Base-by-base conservation (phyloP, 2,113 vertebrate species). In the Sander lucioperca region DNA sequence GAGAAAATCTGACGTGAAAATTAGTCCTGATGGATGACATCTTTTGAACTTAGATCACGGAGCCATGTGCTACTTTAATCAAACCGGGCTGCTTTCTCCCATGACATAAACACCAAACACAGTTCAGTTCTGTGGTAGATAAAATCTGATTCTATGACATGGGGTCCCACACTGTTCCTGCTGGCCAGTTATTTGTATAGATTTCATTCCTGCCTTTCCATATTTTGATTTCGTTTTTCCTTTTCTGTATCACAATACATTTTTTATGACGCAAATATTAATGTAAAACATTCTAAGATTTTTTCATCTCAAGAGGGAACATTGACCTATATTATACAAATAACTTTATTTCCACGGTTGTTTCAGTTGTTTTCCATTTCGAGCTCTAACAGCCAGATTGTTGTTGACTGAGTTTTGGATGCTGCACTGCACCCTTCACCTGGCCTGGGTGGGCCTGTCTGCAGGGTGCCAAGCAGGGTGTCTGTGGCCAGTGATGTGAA, bases 401-500 rank as follows among this genome's bases (percentile, higher is more conserved):
- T 86, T 86, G 79, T 85, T 64, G 19, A 59, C 54, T 43, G 51
- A 30, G 15, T 80, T 73, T 83, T 64, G 77, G 82, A 79, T 64
- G 6, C 48, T 12, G 30, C 36, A 25, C 50, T 56, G 65, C 70
- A 64, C 71, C 80, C 77, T 58, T 74, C 57, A 51, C 65, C 71
- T 21, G 0, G 67, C 70, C 86, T 87, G 89, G 83, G 88, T 88
- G 93, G 89, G 86, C 83, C 79, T 79, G 64, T 74, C 87, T 58
- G 81, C 71, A 48, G 88, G 89, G 92, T 89, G 89, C 90, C 90
- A 84, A 59, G 61, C 68, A 33, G 80, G 81, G 90, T 88, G 85
- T 90, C 85, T 88, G 64, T 84, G 90, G 65, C 79, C 88, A 76
- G n/a, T 80, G 81, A 92, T 91, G 91, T 93, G 82, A 92, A 93